phyloP scores from a whole-genome alignment of 2,888 invertebrate genomes.

The Epicampocera succincta region DNA sequence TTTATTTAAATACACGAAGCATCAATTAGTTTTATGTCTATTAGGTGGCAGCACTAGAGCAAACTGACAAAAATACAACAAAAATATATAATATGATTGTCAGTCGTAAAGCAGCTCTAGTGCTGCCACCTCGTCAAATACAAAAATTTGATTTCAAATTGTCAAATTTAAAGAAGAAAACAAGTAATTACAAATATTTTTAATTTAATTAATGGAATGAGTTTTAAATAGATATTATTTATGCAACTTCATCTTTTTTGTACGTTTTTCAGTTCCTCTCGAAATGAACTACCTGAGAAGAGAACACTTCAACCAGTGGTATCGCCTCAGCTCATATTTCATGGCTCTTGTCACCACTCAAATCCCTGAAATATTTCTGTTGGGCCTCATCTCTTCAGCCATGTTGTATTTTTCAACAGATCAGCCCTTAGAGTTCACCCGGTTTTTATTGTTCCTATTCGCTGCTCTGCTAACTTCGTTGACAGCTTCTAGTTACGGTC shows the following conservation, averaged over 20 bases:
- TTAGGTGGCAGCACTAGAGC: too few species aligned
- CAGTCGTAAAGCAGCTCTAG: too few species aligned
- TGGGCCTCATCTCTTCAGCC: slow-evolving; percentile 86
- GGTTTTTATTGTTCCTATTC: slow-evolving; percentile 86
- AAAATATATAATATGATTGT: too few species aligned
- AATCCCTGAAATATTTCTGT: slow-evolving; percentile 87
- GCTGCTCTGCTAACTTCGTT: slow-evolving; percentile 88
- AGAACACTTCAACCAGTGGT: slow-evolving; percentile 93
- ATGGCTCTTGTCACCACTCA: slow-evolving; percentile 87
- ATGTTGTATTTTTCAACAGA: slow-evolving; percentile 89
- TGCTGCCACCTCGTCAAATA: too few species aligned
- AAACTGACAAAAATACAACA: too few species aligned
- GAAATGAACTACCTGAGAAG: slow-evolving; percentile 89
- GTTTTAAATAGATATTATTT: too few species aligned
- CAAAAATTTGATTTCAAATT: too few species aligned
- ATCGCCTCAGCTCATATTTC: slow-evolving; percentile 90
- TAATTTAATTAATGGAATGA: too few species aligned
- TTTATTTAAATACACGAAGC: too few species aligned
- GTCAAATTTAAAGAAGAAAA: too few species aligned
- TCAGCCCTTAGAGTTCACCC: slow-evolving; percentile 87
- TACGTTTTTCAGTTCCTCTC: slow-evolving; percentile 86
- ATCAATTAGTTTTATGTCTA: too few species aligned
- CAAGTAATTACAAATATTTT: too few species aligned
- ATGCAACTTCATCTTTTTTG: background rate
- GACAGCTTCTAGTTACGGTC: slow-evolving; percentile 90